Base-by-base conservation (phyloP, 1,140 invertebrate species). In the Drosophila serrata region DNA sequence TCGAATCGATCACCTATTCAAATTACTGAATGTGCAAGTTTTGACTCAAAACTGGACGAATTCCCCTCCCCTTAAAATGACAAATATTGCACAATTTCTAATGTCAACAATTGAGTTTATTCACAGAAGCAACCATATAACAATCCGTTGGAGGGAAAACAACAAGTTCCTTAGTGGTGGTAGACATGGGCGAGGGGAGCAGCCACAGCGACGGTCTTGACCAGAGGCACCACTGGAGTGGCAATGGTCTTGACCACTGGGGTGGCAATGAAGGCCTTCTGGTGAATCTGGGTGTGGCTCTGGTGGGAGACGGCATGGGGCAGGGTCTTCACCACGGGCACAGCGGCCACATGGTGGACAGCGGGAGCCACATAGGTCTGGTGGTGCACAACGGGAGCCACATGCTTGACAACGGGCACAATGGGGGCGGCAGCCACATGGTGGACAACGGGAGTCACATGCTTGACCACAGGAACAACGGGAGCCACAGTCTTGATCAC, bases 231-330 rank as follows among this genome's bases (percentile, higher is more conserved):
- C 45, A 82, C 75, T 4, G 82, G 76, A 1, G 67, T 69, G 49
- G 72, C 76, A 15, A 84, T 73, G 42, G 84, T 87, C 76, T 87
- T 87, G 24, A 90, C 42, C 40, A 77, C 74, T 1, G 74, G 45
- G 2, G 82, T 68, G 4, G 67, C 59, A 51, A 82, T 81, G 67
- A 79, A 39, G 59, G 88, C 57, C 70, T 88, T 82, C 62, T 82
- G 81, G 63, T 92, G 92, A 46, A 92, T 90, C 60, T 92, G 86
- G 4, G 88, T 90, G 70, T 92, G 93, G 46, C 93, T 93, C 78
- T 94, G 93, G 81, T 94, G 94, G 17, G 94, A 94, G 24, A 94
- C 91, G 48, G 91, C 82, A 11, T 90, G 87, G 29, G 90, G 90
- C 40, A 76, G 45, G 43, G 68, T 57, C 67, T 88, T 80, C 15